Conservation (phyloP, 1,140 invertebrate genomes). For the Bombyx mandarina region DNA sequence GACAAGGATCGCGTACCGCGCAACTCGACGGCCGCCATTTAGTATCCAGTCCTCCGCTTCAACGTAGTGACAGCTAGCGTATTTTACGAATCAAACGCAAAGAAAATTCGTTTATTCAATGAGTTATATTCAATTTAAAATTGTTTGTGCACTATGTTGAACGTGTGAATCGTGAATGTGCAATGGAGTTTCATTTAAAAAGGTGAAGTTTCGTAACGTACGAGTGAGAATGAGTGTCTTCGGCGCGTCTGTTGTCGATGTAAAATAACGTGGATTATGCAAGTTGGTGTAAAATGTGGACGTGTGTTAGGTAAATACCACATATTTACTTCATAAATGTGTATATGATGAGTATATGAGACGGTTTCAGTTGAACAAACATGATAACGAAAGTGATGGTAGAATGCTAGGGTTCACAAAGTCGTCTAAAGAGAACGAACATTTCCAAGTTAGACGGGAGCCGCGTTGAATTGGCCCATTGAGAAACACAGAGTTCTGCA, state of each 20-base stretch:
- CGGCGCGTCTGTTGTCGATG: constrained; percentile 57
- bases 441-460: too few relatives aligned
- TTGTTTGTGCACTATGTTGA: constrained; percentile 52
- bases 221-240: constrained; percentile 41
- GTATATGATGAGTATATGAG: neutral
- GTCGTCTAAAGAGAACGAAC: too few relatives aligned
- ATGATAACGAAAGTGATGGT: neutral
- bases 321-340: constrained; percentile 7
- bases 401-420: neutral
- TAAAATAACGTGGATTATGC: constrained; percentile 66
- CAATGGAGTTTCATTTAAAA: constrained; percentile 36
- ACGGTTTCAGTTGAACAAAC: neutral
- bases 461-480: too few relatives aligned
- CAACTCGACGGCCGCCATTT: constrained; percentile 56
- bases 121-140: constrained; percentile 30
- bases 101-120: constrained; percentile 52
- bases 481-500: too few relatives aligned
- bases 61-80: constrained; percentile 58
- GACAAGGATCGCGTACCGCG: constrained; percentile 44
- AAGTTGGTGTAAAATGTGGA: constrained; percentile 62
- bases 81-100: constrained; percentile 41
- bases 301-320: constrained; percentile 55
- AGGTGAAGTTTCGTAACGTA: constrained; percentile 18
- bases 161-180: constrained; percentile 31
- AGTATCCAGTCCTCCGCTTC: constrained; percentile 56